Base-by-base conservation (phyloP, 2,888 invertebrate species). In the Synanthedon vespiformis region DNA sequence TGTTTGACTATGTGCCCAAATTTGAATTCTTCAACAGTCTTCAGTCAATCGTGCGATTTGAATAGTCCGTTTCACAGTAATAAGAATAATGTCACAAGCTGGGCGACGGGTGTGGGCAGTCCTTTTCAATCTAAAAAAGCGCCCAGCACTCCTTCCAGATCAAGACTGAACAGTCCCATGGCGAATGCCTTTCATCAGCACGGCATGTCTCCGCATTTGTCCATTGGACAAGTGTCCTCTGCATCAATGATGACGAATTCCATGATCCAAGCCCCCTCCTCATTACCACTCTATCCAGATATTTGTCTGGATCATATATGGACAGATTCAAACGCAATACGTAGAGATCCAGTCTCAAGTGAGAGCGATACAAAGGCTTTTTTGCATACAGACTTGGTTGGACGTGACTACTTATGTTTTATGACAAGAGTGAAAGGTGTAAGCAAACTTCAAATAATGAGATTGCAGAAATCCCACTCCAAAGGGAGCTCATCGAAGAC, bases 301-400 rank as follows among this genome's bases (percentile, higher is more conserved):
- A 89, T 97, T 58, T 97, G 96, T 66, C 85, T 98, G 49, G 97
- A 98, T 61, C 93, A 94, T 68, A 84, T 97, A 12, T 98, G 97
- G 97, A 94, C 94, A 0, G 97, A 97, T 65, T 91, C 85, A 55
- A 84, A 80, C 56, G 64, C 63, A 0, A 71, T 81, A 2, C 69
- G 61, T 57, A 65, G 77, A 58, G 89, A 82, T 72, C 67, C 67
- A 49, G 62, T 81, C 0, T 88, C 89, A 56, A 70, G 58, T 41
- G 53, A 67, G 0, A 74, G 64, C 2, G 80, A 85, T 55, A 68
- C 67, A 12, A 94, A 93, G 66, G 94, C 94, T 0, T 96, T 98
- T 64, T 76, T 97, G 27, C 93, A 93, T 51, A 91, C 91, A n/a
- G 97, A 98, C 82, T 82, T 96, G 51, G 92, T 95, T 41, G 95